phyloP scores from a whole-genome alignment of 2,888 invertebrate genomes.

The Hypena proboscidalis region DNA sequence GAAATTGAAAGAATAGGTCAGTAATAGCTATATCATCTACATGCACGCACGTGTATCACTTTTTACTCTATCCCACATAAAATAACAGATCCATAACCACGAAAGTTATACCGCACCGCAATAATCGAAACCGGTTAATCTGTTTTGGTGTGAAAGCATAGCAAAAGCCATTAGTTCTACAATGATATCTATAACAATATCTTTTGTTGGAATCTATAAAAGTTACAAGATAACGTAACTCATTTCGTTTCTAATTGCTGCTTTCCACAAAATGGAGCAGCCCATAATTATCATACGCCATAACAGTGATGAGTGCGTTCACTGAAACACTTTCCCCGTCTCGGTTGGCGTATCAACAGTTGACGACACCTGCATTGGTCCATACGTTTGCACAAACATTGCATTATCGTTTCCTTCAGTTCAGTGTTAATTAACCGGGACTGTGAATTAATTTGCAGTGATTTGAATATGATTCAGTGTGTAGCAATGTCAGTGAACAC shows the following conservation, averaged over 20 bases:
- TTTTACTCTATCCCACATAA: background rate
- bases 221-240: constrained; percentile 9
- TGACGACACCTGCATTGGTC: constrained; percentile 59
- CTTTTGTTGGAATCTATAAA: constrained; percentile 26
- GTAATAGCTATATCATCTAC: too few species aligned
- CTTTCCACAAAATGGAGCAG: constrained; percentile 15
- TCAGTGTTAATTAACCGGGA: constrained; percentile 34
- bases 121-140: constrained; percentile 40
- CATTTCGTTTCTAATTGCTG: constrained; percentile 20
- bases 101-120: constrained; percentile 17
- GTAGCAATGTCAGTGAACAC: constrained; percentile 5
- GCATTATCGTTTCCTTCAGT: constrained; percentile 20
- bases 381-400: constrained; percentile 19
- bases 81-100: constrained; percentile 7
- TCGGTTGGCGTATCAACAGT: constrained; percentile 70
- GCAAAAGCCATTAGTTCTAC: constrained; percentile 32
- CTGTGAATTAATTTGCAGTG: constrained; percentile 26
- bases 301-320: constrained; percentile 24
- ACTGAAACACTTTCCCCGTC: constrained; percentile 41
- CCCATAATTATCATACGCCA: constrained; percentile 53
- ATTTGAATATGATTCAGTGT: constrained; percentile 17
- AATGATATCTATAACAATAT: constrained; percentile 23
- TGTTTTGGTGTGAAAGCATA: constrained; percentile 39
- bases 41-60: too few species aligned
- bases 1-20: too few species aligned